Percentiles rank a stretch among this genome's conserved stretches.
These are phyloP conservation scores for Protodeltote pygarga DNA, from an alignment of 2,888 invertebrate species.

Conservation along the genomic window DNA sequence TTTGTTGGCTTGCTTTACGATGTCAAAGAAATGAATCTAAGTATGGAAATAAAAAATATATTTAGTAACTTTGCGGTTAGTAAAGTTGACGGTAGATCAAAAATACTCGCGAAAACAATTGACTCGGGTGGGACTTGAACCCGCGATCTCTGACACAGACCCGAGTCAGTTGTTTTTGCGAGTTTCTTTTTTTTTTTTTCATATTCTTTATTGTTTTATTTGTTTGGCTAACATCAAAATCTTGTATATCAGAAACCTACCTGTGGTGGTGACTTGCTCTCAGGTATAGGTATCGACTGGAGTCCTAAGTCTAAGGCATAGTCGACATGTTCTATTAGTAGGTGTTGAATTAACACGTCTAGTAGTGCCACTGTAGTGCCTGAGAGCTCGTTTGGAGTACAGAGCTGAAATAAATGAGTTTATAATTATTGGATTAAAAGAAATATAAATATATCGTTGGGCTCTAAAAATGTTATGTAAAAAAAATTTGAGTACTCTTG, in stretches of 20 bases:
- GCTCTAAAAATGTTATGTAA: too few relatives aligned
- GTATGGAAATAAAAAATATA: conserved; percentile 1
- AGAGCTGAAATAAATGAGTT: conserved; percentile 81
- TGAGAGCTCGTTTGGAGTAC: conserved; percentile 92
- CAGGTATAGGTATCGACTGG: conserved; percentile 95
- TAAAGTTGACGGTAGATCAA: too few relatives aligned
- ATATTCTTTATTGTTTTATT: too few relatives aligned
- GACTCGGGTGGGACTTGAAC: too few relatives aligned
- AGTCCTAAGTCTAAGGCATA: conserved; percentile 98
- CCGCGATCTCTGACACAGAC: too few relatives aligned
- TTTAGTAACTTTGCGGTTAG: too few relatives aligned
- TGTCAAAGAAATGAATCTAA: conserved; percentile 97
- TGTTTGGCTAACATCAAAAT: not conserved
- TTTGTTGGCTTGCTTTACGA: conserved; percentile 96
- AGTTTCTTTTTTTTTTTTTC: too few relatives aligned
- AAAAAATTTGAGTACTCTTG: too few relatives aligned
- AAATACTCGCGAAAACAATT: too few relatives aligned
- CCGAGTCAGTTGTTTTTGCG: too few relatives aligned
- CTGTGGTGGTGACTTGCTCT: conserved; percentile 94
- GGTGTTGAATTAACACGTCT: conserved; percentile 93
- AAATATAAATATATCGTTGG: too few relatives aligned
- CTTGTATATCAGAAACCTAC: conserved; percentile 47
- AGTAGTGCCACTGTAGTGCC: conserved; percentile 93
- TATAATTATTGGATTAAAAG: too few relatives aligned
- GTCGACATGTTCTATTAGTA: conserved; percentile 97